Conservation (phyloP, 1,140 invertebrate species). For the Druon quercuslanigerum region DNA sequence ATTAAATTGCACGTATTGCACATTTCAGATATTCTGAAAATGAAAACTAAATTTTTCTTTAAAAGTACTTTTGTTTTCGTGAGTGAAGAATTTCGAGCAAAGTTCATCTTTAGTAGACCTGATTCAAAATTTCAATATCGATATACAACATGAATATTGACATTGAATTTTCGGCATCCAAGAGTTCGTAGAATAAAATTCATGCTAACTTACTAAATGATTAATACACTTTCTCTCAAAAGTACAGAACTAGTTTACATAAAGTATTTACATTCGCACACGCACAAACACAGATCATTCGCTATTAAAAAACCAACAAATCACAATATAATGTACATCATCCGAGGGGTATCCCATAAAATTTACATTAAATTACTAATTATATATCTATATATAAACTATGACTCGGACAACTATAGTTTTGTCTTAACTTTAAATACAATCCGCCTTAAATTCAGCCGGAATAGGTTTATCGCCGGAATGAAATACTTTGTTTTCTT, state of each 20-base stretch:
- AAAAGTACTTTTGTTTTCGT: background rate
- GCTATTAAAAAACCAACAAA: conserved; percentile 47
- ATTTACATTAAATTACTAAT: conserved; percentile 31
- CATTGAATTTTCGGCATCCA: background rate
- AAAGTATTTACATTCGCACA: conserved; percentile 47
- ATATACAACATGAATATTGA: background rate
- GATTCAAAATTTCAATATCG: background rate
- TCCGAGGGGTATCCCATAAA: conserved; percentile 2
- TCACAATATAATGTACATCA: conserved; percentile 34
- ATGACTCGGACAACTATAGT: conserved; percentile 26
- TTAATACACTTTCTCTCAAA: conserved; percentile 11
- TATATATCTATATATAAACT: conserved; percentile 14
- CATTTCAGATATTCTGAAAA: background rate
- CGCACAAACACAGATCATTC: conserved; percentile 47
- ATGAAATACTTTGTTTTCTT: background rate
- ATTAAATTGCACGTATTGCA: background rate
- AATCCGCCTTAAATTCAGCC: conserved; percentile 3
- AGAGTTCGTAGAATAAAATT: background rate
- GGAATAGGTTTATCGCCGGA: background rate
- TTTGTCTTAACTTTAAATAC: conserved; percentile 28
- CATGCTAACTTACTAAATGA: background rate
- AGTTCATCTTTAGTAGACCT: background rate
- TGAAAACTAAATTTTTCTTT: conserved; percentile 2
- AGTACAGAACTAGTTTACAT: conserved; percentile 11
- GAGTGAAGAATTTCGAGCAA: background rate